Base-by-base conservation (phyloP, 2,113 vertebrate genomes). In the Pardalotus punctatus region DNA sequence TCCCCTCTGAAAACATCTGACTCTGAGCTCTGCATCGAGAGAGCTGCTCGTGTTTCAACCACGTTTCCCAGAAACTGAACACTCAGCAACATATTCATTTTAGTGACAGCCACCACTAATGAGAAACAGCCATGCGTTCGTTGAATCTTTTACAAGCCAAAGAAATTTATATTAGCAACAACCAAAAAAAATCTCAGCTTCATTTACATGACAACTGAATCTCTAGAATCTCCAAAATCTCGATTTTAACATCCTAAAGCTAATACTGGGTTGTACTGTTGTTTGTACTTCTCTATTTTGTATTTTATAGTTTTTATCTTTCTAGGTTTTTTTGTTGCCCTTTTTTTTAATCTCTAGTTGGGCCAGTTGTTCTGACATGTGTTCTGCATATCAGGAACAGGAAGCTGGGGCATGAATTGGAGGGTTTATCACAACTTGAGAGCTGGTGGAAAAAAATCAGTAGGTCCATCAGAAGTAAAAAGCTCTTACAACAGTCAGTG, bases 1-100 rank as follows among this genome's bases (percentile, higher is more conserved):
- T 97, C 94, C 94, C 96, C 92, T 96, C 97, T 92, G 89, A 94
- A 96, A 97, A 92, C 93, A 96, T 97, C 94, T 96, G 96, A 97
- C 95, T 97, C 33, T 1, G 40, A 96, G 93, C 94, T 94, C 93
- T 89, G 94, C 93, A 89, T 95, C 0, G 6, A 96, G 95, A 89
- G 87, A 91, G 67, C 90, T 90, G 90, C 95, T 97, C 96, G 83
- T 88, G 88, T 97, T 97, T 97, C 97, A 97, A 97, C 95, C 97
- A 96, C 87, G 61, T 97, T 97, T 97, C 96, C 93, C 97, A 97
- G 97, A 97, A 97, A 97, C 96, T 96, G 96, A 97, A 97, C 94
- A 97, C 96, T 97, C 96, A 97, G 97, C 97, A 97, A 96, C 95
- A 90, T 97, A 97, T 96, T 98, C 91, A 95, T 97, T 96, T 96